phyloP scores from a whole-genome alignment of 2,888 invertebrate species.

The Erebia aethiops region DNA sequence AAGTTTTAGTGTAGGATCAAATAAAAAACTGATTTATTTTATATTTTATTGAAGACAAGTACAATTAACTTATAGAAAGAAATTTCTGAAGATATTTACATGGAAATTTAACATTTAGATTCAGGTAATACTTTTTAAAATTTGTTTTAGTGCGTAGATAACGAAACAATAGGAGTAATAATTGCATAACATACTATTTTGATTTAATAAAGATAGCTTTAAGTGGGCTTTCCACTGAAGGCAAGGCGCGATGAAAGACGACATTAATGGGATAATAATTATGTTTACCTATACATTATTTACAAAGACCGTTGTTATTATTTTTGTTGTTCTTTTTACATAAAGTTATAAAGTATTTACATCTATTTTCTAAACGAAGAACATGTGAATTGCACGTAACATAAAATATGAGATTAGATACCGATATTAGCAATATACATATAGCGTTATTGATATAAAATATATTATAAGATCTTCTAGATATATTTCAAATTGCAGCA shows the following conservation, averaged over 20 bases:
- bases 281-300: slow-evolving; percentile 2
- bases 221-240: not conserved
- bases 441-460: not conserved
- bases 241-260: not conserved
- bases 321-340: not conserved
- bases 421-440: not conserved
- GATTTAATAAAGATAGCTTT: slow-evolving; percentile 35
- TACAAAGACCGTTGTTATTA: not conserved
- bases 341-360: not conserved
- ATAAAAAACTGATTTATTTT: slow-evolving; percentile 41
- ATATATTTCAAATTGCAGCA: not conserved
- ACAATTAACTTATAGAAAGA: slow-evolving; percentile 78
- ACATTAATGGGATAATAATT: not conserved
- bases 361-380: not conserved
- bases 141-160: slow-evolving; percentile 42
- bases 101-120: slow-evolving; percentile 69
- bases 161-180: slow-evolving; percentile 37
- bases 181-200: slow-evolving; percentile 29
- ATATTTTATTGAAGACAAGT: slow-evolving; percentile 75
- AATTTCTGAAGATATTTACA: slow-evolving; percentile 79
- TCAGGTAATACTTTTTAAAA: slow-evolving; percentile 59
- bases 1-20: not conserved
- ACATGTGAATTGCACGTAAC: not conserved
- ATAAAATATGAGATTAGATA: not conserved
- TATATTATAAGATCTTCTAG: not conserved